Evolutionary conservation across 2,113 vertebrate genomes (phyloP), one percentile per base, ranked within the genome.

Genomic region (Oryzias woworae): DNA sequence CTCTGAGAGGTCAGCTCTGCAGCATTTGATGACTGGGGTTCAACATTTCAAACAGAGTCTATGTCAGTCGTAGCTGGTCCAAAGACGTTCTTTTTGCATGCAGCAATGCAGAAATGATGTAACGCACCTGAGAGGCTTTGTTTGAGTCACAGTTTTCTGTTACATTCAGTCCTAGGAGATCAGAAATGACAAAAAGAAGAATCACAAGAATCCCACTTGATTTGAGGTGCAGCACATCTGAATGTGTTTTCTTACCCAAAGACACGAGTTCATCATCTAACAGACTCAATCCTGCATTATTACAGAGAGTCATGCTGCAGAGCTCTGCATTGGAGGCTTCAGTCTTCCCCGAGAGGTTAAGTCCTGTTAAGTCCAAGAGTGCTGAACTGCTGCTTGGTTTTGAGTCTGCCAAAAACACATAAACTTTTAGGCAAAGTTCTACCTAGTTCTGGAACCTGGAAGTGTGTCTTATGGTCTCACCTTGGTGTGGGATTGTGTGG

Each of bases 231-330:
- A 36, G 36, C 10, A 36, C 8, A 17, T 18, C 7, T 18, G 4
- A 0, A n/a, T 10, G 36, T 36, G 47, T 55, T 56, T 5, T 49
- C 64, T 82, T 78, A 92, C 96, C 95, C 76, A 98, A 90, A 54
- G 95, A 96, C 96, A 98, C 98, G 60, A 99, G 95, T 63, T 98
- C 96, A 51, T 98, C 96, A 13, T 98, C 96, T 60, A 99, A 83
- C 69, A 98, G 88, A 62, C 92, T 98, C 55, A 95, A 53, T 75
- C 89, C 85, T 60, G 90, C 82, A 59, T 93, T 93, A 36, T 36
- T 36, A 36, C 71, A 92, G 88, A 71, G 90, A 24, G 0, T 92
- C 87, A 50, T 73, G 77, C 64, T 86, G 83, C 31, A 79, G 59
- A 52, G 24, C 62, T 94, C 85, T 26, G 92, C 89, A 75, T 91